Conservation (phyloP, 2,113 vertebrate genomes). For the Antigone vipio region DNA sequence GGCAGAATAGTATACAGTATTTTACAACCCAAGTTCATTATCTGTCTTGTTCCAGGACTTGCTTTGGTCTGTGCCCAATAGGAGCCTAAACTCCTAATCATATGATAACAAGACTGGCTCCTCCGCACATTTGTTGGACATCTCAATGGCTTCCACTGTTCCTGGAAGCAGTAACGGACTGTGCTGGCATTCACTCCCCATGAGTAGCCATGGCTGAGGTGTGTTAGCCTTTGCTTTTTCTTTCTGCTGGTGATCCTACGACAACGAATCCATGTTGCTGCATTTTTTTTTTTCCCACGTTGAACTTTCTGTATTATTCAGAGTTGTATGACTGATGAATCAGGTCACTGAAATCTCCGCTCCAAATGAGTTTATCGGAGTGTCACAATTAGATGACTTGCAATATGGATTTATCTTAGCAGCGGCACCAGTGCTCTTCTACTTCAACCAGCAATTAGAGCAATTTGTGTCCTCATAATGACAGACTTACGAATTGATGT, state of each 20-base stretch:
- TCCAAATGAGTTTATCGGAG: background rate
- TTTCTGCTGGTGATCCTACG: background rate
- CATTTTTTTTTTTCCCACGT: background rate
- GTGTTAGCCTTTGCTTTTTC: background rate
- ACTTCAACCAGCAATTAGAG: background rate
- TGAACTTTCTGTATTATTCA: background rate
- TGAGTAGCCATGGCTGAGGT: background rate
- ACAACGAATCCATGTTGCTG: background rate
- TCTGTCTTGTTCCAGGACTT: slow-evolving; percentile 33
- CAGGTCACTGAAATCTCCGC: background rate
- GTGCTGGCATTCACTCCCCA: background rate
- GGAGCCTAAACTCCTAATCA: background rate
- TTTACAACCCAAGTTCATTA: slow-evolving; percentile 43
- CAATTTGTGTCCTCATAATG: background rate
- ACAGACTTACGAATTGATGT: background rate
- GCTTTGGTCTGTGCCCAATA: slow-evolving; percentile 21
- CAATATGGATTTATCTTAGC: background rate
- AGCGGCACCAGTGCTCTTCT: background rate
- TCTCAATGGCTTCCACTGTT: background rate
- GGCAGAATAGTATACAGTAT: slow-evolving; percentile 18
- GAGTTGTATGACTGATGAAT: background rate
- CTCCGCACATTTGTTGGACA: background rate
- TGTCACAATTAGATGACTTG: background rate
- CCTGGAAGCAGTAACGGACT: background rate
- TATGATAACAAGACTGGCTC: background rate